phyloP scores from a whole-genome alignment of 2,888 invertebrate genomes.

The Cylindroiulus punctatus region DNA sequence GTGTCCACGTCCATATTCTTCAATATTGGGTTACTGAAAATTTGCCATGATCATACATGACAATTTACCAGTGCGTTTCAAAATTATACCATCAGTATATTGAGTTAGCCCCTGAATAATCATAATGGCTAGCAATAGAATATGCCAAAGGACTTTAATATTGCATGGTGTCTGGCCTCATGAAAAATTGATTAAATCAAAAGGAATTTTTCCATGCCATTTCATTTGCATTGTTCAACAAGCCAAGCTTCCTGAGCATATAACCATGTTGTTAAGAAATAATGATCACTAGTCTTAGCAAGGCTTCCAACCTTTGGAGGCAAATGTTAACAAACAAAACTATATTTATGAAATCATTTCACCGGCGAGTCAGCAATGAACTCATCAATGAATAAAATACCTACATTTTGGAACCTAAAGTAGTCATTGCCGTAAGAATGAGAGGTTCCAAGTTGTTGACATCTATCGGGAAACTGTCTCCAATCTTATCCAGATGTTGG shows the following conservation, averaged over 20 bases:
- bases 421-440: constrained; percentile 96
- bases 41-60: not conserved
- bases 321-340: no score
- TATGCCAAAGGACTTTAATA: not conserved
- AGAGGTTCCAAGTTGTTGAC: constrained; percentile 85
- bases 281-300: no score
- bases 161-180: constrained; percentile 53
- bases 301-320: no score
- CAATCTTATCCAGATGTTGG: constrained; percentile 85
- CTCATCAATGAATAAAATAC: not conserved
- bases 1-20: not conserved
- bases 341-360: no score
- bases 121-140: not conserved
- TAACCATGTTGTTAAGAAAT: no score
- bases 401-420: constrained; percentile 95
- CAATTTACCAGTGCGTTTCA: not conserved
- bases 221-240: no score
- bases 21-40: not conserved
- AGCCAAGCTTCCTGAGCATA: no score
- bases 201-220: constrained; percentile 31
- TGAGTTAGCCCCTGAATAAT: not conserved
- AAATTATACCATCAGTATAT: not conserved
- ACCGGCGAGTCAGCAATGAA: no score
- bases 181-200: not conserved
- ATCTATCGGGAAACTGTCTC: constrained; percentile 89